phyloP scores from a whole-genome alignment of 2,888 invertebrate genomes.

The Morpho deidamia region DNA sequence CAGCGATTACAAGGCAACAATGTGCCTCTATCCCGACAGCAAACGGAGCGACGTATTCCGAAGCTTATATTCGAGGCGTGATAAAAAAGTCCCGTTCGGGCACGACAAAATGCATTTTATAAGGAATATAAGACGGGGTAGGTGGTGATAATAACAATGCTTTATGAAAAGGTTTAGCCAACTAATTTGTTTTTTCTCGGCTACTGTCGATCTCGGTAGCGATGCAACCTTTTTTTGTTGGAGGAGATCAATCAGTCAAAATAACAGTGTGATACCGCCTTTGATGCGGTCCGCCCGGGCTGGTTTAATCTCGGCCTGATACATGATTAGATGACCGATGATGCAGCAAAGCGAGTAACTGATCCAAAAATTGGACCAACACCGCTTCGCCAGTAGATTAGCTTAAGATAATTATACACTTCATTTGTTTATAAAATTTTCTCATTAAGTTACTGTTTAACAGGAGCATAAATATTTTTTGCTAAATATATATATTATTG shows the following conservation, averaged over 20 bases:
- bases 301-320: constrained; percentile 74
- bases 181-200: constrained; percentile 78
- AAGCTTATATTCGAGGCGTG: constrained; percentile 44
- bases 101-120: constrained; percentile 39
- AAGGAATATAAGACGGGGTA: constrained; percentile 55
- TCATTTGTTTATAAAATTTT: background rate
- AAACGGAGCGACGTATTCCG: constrained; percentile 34
- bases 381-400: constrained; percentile 54
- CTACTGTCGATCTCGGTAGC: constrained; percentile 78
- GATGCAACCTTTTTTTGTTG: constrained; percentile 72
- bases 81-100: constrained; percentile 35
- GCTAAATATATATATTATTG: too few species aligned
- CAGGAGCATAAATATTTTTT: too few species aligned
- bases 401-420: constrained; percentile 26
- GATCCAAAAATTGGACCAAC: constrained; percentile 64
- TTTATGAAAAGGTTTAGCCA: constrained; percentile 78
- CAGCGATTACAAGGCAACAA: constrained; percentile 46
- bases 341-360: constrained; percentile 71
- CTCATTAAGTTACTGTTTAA: too few species aligned
- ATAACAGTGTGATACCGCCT: constrained; percentile 79
- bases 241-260: constrained; percentile 77
- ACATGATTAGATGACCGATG: constrained; percentile 76
- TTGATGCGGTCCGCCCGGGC: constrained; percentile 73
- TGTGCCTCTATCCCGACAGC: constrained; percentile 27
- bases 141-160: constrained; percentile 76